These are phyloP conservation scores for Choristoneura fumiferana DNA, from an alignment of 1,140 invertebrate genomes.

Conservation along the genomic window DNA sequence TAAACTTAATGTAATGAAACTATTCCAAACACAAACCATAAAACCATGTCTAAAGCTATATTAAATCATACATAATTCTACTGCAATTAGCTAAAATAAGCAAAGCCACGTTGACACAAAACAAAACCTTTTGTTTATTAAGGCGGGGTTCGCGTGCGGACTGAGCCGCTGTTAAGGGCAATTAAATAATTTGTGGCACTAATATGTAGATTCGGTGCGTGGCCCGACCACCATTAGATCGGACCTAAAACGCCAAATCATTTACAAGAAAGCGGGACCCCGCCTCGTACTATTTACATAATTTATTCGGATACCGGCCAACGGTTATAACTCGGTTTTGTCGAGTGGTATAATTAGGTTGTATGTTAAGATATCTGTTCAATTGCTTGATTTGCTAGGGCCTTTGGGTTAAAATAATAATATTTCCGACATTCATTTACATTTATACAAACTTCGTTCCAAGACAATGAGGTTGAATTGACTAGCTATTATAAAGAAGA, in stretches of 20 bases:
- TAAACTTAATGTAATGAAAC: too few relatives aligned
- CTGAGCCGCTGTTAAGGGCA: conserved; percentile 51
- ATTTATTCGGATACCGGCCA: conserved; percentile 60
- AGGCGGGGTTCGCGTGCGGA: conserved; percentile 39
- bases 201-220: conserved; percentile 54
- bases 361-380: too few relatives aligned
- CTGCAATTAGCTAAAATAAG: conserved; percentile 22
- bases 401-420: too few relatives aligned
- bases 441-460: too few relatives aligned
- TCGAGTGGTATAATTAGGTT: too few relatives aligned
- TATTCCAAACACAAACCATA: too few relatives aligned
- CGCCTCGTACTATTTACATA: conserved; percentile 72
- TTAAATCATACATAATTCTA: conserved; percentile 26
- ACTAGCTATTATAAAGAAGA: too few relatives aligned
- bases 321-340: conserved; percentile 44
- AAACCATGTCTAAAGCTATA: conserved; percentile 37
- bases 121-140: conserved; percentile 15
- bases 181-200: conserved; percentile 71
- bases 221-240: conserved; percentile 53
- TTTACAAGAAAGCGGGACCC: conserved; percentile 75
- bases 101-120: conserved; percentile 12
- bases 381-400: too few relatives aligned
- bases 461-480: too few relatives aligned
- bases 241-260: conserved; percentile 69
- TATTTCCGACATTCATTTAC: too few relatives aligned